These are phyloP conservation scores for Pyralis farinalis DNA, from an alignment of 2,888 invertebrate genomes.

Conservation along the genomic window DNA sequence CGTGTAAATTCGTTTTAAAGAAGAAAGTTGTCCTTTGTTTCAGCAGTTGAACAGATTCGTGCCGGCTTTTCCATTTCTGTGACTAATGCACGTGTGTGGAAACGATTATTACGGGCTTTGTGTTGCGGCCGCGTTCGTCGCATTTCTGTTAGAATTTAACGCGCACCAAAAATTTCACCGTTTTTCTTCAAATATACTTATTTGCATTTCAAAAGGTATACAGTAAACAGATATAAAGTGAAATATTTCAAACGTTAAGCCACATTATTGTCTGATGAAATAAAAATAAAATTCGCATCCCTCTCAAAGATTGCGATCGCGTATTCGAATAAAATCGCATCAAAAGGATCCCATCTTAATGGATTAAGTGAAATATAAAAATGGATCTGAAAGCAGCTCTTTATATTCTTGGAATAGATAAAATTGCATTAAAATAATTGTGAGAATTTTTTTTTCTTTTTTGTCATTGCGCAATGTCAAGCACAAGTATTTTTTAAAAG, in stretches of 20 bases:
- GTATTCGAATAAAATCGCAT: slow-evolving; percentile 19
- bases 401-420: slow-evolving; percentile 13
- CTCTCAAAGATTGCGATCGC: slow-evolving; percentile 19
- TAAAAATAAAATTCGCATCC: slow-evolving; percentile 14
- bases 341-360: slow-evolving; percentile 25
- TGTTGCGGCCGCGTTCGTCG: slow-evolving; percentile 37
- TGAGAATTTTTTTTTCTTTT: slow-evolving; percentile 1
- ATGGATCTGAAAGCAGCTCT: slow-evolving; percentile 12
- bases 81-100: slow-evolving; percentile 61
- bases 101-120: slow-evolving; percentile 56
- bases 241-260: slow-evolving; percentile 2
- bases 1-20: slow-evolving; percentile 49
- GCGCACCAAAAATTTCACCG: slow-evolving; percentile 55
- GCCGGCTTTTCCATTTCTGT: slow-evolving; percentile 55
- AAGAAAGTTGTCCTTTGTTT: slow-evolving; percentile 71
- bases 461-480: too few species aligned
- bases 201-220: slow-evolving; percentile 24
- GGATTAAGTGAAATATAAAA: slow-evolving; percentile 22
- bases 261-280: not conserved
- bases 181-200: slow-evolving; percentile 24
- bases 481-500: too few species aligned
- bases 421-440: not conserved
- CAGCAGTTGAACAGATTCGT: slow-evolving; percentile 56
- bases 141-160: slow-evolving; percentile 46
- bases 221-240: slow-evolving; percentile 6